These are phyloP conservation scores for Lanistes nyassanus DNA, from an alignment of 1,140 invertebrate genomes.

Conservation along the genomic window DNA sequence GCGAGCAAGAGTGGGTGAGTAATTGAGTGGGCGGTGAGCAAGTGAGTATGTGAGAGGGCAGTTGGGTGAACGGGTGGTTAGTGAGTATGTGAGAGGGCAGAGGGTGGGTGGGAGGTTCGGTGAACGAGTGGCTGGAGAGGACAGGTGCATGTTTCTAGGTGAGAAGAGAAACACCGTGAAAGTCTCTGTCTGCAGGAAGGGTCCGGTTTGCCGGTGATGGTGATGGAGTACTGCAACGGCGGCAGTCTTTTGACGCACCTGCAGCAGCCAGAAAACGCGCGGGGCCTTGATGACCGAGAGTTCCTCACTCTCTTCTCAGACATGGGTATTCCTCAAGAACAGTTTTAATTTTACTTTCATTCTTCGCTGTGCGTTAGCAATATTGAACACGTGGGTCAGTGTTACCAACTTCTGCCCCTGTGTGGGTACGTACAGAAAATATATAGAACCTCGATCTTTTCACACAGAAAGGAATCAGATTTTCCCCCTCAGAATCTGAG, in stretches of 20 bases:
- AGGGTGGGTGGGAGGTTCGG: background rate
- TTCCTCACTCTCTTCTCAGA: background rate
- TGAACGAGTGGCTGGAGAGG: background rate
- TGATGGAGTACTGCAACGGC: conserved; percentile 19
- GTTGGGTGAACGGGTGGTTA: background rate
- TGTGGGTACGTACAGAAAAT: too few species aligned
- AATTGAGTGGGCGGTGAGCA: background rate
- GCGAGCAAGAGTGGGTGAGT: background rate
- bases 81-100: background rate
- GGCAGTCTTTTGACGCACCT: conserved; percentile 16
- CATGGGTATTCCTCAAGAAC: background rate
- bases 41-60: background rate
- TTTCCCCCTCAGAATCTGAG: too few species aligned
- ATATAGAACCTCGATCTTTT: too few species aligned
- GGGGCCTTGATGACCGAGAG: conserved; percentile 12
- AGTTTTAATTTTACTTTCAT: background rate
- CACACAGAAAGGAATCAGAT: too few species aligned
- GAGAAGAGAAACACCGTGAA: background rate
- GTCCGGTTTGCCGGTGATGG: conserved; percentile 15
- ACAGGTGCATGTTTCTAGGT: background rate
- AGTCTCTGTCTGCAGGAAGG: background rate
- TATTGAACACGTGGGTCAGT: background rate
- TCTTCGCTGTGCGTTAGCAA: background rate
- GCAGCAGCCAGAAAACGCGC: background rate
- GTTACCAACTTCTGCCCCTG: background rate